Evolutionary conservation across 2,113 vertebrate genomes (phyloP).

Genomic region (Stigmatopora argus): DNA sequence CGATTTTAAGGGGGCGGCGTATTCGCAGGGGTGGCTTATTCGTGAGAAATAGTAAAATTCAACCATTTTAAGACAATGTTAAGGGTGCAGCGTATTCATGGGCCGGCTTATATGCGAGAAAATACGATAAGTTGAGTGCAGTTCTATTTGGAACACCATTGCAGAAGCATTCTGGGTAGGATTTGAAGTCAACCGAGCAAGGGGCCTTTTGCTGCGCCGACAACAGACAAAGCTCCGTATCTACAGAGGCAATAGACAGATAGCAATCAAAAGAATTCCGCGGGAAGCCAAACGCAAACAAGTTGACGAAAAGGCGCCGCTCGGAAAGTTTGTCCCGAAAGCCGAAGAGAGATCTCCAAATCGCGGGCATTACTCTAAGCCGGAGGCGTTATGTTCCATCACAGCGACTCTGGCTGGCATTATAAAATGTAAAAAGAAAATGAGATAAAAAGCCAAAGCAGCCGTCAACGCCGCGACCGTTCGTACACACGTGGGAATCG

Average conservation of each 20-base stretch:
- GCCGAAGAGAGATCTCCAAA: constrained; percentile 30
- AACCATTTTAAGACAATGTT: too few relatives aligned
- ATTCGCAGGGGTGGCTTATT: too few relatives aligned
- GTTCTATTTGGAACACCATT: constrained; percentile 1
- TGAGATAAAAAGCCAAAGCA: constrained; percentile 41
- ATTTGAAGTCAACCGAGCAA: constrained; percentile 7
- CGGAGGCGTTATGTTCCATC: constrained; percentile 43
- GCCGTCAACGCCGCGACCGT: constrained; percentile 49
- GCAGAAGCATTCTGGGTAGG: constrained; percentile 10
- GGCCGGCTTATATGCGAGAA: too few relatives aligned
- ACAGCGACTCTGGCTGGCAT: constrained; percentile 55
- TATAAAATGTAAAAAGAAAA: constrained; percentile 36
- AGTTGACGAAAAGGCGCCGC: constrained; percentile 22
- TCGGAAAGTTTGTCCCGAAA: constrained; percentile 28
- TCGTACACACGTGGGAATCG: constrained; percentile 66
- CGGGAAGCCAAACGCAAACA: constrained; percentile 39
- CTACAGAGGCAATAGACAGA: constrained; percentile 28
- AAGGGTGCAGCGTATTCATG: too few relatives aligned
- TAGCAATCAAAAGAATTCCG: constrained; percentile 37
- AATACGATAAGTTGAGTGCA: background rate
- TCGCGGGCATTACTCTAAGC: constrained; percentile 48
- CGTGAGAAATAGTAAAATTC: too few relatives aligned
- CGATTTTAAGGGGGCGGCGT: too few relatives aligned
- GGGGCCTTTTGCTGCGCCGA: constrained; percentile 16
- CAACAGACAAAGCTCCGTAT: constrained; percentile 19